These are phyloP conservation scores for Rhagonycha lutea DNA, from an alignment of 2,888 invertebrate genomes.

Conservation along the genomic window DNA sequence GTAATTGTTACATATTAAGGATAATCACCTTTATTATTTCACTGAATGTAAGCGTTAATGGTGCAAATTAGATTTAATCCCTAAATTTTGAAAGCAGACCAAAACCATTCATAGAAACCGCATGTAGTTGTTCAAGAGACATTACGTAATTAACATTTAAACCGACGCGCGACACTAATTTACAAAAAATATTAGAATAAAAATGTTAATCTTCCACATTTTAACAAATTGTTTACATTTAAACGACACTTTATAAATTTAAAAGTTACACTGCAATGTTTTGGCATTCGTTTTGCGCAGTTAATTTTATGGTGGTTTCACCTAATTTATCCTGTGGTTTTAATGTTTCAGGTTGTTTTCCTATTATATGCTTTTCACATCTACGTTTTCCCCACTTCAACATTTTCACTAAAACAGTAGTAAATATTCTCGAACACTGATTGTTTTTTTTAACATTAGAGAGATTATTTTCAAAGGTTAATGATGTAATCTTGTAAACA, in stretches of 20 bases:
- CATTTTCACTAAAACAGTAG: not conserved
- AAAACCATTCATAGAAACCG: not conserved
- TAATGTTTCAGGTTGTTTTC: not conserved
- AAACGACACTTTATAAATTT: not conserved
- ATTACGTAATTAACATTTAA: not conserved
- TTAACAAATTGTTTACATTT: not conserved
- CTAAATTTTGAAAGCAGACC: not conserved
- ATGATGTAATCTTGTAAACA: too few relatives aligned
- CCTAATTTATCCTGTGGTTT: not conserved
- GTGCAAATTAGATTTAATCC: too few relatives aligned
- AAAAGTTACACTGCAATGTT: not conserved
- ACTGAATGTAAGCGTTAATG: too few relatives aligned
- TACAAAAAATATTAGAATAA: not conserved
- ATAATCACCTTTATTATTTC: too few relatives aligned
- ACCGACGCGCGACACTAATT: not conserved
- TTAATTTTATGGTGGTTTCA: not conserved
- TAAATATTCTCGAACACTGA: not conserved
- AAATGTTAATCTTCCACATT: not conserved
- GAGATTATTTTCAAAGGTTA: not conserved
- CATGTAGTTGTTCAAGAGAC: not conserved
- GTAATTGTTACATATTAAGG: too few relatives aligned
- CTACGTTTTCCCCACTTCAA: not conserved
- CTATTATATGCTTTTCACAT: not conserved
- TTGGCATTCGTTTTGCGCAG: not conserved
- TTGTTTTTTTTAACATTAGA: not conserved